These are phyloP conservation scores for Linurgus olivaceus DNA, from an alignment of 2,797 vertebrate genomes.

Conservation along the genomic window DNA sequence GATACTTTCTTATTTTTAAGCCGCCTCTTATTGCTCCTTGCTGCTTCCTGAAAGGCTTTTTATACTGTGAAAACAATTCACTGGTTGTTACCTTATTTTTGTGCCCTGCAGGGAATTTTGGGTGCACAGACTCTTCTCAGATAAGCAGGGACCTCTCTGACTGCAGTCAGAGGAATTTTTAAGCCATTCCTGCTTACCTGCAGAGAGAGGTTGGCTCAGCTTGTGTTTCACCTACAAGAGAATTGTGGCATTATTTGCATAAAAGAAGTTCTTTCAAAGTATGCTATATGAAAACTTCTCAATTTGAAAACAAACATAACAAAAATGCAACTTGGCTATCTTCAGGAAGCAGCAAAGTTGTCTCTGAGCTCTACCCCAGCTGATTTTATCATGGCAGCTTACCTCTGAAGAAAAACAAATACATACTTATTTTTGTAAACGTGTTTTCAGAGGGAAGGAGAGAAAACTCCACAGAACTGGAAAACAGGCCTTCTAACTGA, in stretches of 20 bases:
- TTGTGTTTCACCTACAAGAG: background rate
- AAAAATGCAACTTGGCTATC: background rate
- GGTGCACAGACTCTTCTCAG: background rate
- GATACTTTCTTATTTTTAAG: background rate
- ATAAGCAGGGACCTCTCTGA: background rate
- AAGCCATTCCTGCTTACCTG: background rate
- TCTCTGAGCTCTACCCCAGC: background rate
- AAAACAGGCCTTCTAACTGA: background rate
- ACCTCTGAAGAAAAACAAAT: slow-evolving; percentile 21
- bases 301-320: slow-evolving; percentile 24
- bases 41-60: slow-evolving; percentile 40
- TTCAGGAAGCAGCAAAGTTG: slow-evolving; percentile 20
- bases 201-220: background rate
- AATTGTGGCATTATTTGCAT: slow-evolving; percentile 16
- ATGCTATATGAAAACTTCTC: background rate
- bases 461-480: background rate
- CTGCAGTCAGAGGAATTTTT: background rate
- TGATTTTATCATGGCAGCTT: slow-evolving; percentile 9
- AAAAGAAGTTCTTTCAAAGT: slow-evolving; percentile 23
- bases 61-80: slow-evolving; percentile 37
- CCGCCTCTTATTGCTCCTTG: background rate
- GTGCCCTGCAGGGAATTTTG: slow-evolving; percentile 5
- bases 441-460: background rate
- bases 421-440: background rate
- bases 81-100: slow-evolving; percentile 38